Evolutionary conservation across 2,888 invertebrate species (phyloP).

Genomic region (Scrobipalpa atriplicella): DNA sequence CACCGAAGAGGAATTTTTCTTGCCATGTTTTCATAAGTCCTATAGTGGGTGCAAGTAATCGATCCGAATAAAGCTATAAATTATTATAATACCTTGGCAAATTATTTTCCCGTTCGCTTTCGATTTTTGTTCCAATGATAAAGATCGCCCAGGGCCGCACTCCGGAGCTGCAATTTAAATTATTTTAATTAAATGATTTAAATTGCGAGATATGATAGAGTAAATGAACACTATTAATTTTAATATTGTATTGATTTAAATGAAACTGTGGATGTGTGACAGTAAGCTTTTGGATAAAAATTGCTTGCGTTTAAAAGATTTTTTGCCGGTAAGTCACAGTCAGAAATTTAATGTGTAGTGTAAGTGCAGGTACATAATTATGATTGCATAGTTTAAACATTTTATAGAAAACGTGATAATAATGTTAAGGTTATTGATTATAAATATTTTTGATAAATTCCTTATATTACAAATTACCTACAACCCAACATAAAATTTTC

Average conservation of each 20-base stretch:
- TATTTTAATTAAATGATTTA: conserved; percentile 20
- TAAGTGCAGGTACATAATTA: too few relatives aligned
- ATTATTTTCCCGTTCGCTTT: conserved; percentile 62
- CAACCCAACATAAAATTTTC: too few relatives aligned
- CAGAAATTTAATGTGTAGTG: too few relatives aligned
- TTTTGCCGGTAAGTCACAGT: too few relatives aligned
- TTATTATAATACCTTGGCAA: conserved; percentile 68
- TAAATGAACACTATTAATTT: neutral
- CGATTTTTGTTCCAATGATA: conserved; percentile 61
- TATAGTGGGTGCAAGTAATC: conserved; percentile 49
- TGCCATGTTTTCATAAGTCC: conserved; percentile 37
- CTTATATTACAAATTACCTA: too few relatives aligned
- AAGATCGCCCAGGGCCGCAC: conserved; percentile 54
- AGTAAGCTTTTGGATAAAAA: too few relatives aligned
- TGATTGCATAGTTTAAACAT: too few relatives aligned
- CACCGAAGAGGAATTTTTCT: neutral
- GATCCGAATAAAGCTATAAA: conserved; percentile 73
- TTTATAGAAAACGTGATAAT: too few relatives aligned
- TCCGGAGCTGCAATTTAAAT: conserved; percentile 30
- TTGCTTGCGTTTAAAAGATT: too few relatives aligned
- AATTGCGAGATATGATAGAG: conserved; percentile 18
- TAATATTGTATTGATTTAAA: conserved; percentile 4
- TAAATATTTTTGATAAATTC: too few relatives aligned
- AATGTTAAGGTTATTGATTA: too few relatives aligned
- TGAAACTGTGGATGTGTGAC: conserved; percentile 7